Percentiles rank a stretch among this genome's conserved stretches.
Conservation (phyloP, 1,140 invertebrate genomes). For the Eubasilissa regina region DNA sequence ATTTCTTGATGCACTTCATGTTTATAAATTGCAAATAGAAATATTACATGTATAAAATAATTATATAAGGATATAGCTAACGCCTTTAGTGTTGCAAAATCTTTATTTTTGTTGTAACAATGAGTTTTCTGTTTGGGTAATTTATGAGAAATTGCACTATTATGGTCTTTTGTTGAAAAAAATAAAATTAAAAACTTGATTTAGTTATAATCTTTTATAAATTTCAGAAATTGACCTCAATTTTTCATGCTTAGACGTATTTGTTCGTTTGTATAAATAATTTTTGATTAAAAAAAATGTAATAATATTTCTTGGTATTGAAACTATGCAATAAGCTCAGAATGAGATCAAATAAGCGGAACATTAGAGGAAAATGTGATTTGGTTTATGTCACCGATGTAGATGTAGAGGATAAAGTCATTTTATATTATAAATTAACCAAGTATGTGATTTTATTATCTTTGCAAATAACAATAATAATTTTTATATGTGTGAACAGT, state of each 20-base stretch:
- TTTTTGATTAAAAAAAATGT: too few relatives aligned
- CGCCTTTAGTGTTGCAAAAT: slow-evolving; percentile 1
- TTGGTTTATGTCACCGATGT: neutral
- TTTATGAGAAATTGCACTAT: neutral
- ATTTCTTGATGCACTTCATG: slow-evolving; percentile 18
- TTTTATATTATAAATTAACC: slow-evolving; percentile 40
- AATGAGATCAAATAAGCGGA: too few relatives aligned
- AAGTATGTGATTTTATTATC: slow-evolving; percentile 45
- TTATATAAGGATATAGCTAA: slow-evolving; percentile 6
- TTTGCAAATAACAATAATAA: slow-evolving; percentile 43
- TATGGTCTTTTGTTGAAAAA: too few relatives aligned
- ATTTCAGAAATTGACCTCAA: too few relatives aligned
- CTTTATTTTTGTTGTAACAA: neutral
- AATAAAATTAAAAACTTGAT: too few relatives aligned
- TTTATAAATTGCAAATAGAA: neutral
- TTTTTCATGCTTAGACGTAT: too few relatives aligned
- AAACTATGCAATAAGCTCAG: too few relatives aligned
- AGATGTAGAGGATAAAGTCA: neutral
- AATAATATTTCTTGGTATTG: too few relatives aligned
- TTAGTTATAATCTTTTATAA: too few relatives aligned
- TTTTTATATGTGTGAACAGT: slow-evolving; percentile 45
- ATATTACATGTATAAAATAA: slow-evolving; percentile 7
- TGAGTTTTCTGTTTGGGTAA: neutral
- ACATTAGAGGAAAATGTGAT: neutral
- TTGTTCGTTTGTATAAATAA: too few relatives aligned